Base-by-base conservation (phyloP, 2,113 vertebrate species). In the Haplochromis vanheusdeni region DNA sequence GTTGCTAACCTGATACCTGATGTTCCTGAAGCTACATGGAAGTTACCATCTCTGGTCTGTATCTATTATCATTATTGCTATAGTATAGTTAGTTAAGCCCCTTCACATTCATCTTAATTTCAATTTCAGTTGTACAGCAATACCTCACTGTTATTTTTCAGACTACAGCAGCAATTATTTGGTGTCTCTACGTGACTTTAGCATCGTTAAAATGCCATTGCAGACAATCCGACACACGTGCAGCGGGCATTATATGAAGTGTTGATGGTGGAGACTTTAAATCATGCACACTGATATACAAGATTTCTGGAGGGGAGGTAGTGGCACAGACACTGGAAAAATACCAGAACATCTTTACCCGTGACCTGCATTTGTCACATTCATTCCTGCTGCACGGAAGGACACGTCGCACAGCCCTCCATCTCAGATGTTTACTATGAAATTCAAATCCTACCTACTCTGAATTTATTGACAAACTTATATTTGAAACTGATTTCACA, bases 321-420 rank as follows among this genome's bases (percentile, higher is more conserved):
- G 88, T 86, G 91, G 92, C 91, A 94, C 73, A 83, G 89, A 91
- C 88, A 40, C 89, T 95, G 95, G 95, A 95, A 96, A 96, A 93
- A 95, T 95, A 95, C 92, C 91, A 91, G 91, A 23, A 42, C 93
- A 89, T 93, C 94, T 96, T 95, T 89, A 87, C 93, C 93, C 92
- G 56, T 95, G 95, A 93, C 94, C 95, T 91, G 91, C 91, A 93
- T 95, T 93, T 60, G 89, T 96, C 28, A 89, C 88, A 94, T 95
- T 94, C 92, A 94, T 95, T 93, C 92, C 92, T 84, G 60, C 58
- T 42, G 51, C 65, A 80, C 55, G 82, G 84, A 95, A 95, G 93
- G 93, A 91, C 93, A 89, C 85, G 79, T 91, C 51, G 84, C 35
- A 6, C 45, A 58, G 28, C 21, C 17, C 55, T 80, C 62, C 14